A percentile compares a stretch with the other conserved stretches of the same genome.
Conservation (phyloP, 2,113 vertebrate genomes). For the Anser brachyrhynchus region DNA sequence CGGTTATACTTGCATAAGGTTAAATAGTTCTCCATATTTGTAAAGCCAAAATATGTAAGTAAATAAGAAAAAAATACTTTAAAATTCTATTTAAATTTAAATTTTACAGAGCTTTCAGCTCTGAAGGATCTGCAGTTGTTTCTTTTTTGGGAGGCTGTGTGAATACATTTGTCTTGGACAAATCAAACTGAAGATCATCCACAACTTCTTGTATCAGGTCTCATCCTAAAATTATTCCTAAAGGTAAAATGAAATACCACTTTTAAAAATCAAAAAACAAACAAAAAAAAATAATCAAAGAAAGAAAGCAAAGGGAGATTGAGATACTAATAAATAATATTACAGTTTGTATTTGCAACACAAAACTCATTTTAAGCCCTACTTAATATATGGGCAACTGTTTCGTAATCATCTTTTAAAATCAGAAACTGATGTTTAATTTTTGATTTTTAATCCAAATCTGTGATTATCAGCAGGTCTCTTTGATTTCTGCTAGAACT, state of each 20-base stretch:
- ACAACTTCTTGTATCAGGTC: neutral
- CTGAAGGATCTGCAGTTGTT: too few species aligned
- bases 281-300: neutral
- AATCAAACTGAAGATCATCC: neutral
- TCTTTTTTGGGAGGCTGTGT: too few species aligned
- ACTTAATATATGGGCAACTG: neutral
- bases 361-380: neutral
- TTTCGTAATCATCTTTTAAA: neutral
- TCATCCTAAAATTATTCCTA: neutral
- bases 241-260: neutral
- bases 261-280: neutral
- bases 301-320: neutral
- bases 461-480: neutral
- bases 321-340: neutral
- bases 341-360: neutral
- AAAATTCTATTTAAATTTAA: neutral
- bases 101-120: too few species aligned
- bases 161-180: neutral
- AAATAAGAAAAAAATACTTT: neutral
- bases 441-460: neutral
- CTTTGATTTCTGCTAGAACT: neutral
- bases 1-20: neutral
- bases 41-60: neutral
- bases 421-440: neutral
- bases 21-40: neutral